Conservation (phyloP, 2,113 vertebrate genomes). For the Chaenocephalus aceratus region DNA sequence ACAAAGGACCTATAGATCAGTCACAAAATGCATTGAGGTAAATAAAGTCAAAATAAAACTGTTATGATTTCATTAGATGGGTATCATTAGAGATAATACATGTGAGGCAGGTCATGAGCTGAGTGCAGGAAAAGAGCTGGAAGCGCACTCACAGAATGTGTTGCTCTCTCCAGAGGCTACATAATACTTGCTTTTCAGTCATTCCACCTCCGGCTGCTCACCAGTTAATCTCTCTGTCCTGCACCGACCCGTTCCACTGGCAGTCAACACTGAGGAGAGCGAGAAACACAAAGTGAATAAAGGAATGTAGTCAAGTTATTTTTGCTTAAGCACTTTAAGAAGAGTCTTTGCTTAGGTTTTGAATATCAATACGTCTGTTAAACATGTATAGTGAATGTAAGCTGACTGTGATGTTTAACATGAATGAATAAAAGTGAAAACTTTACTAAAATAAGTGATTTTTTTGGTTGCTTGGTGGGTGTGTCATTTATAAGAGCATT, state of each 20-base stretch:
- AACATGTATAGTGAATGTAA: too few relatives aligned
- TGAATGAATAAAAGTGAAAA: too few relatives aligned
- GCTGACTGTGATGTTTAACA: not conserved
- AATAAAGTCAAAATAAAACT: too few relatives aligned
- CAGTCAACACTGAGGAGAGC: slow-evolving; percentile 75
- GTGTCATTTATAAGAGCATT: not conserved
- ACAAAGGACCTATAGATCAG: slow-evolving; percentile 7
- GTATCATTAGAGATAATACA: too few relatives aligned
- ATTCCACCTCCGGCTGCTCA: slow-evolving; percentile 61
- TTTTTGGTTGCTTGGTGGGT: not conserved
- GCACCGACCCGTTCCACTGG: slow-evolving; percentile 72
- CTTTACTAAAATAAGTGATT: not conserved
- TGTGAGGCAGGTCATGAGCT: slow-evolving; percentile 5
- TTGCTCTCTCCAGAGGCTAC: not conserved
- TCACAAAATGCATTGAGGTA: too few relatives aligned
- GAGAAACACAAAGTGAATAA: not conserved
- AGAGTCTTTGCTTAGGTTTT: too few relatives aligned
- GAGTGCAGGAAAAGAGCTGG: slow-evolving; percentile 9
- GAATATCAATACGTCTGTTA: too few relatives aligned
- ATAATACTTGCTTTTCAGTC: not conserved
- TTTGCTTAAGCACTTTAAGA: too few relatives aligned
- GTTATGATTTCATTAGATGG: too few relatives aligned
- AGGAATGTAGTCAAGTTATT: too few relatives aligned
- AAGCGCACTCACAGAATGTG: not conserved
- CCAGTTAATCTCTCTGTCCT: slow-evolving; percentile 83